A percentile compares a stretch with the other conserved stretches of the same genome.
Evolutionary conservation across 2,797 vertebrate species (phyloP).

Genomic region (Chaunax sp.): DNA sequence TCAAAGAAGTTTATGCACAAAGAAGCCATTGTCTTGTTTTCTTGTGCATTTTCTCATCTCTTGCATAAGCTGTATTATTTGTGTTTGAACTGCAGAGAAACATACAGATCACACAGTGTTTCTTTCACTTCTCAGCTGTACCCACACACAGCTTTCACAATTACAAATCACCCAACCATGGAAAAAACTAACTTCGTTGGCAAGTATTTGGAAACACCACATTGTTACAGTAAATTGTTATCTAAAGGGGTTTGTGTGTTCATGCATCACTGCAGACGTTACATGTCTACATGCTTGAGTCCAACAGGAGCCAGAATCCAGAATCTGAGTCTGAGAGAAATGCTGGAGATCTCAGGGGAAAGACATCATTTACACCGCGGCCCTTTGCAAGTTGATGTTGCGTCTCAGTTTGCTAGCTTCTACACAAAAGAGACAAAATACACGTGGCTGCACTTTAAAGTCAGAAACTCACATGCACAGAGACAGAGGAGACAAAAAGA

Average conservation of each 20-base stretch:
- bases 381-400: background rate
- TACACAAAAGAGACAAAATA: too few species aligned
- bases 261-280: conserved; percentile 4
- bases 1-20: background rate
- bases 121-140: background rate
- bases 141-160: background rate
- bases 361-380: conserved; percentile 49
- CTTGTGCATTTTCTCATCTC: background rate
- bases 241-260: background rate
- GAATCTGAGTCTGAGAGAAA: conserved; percentile 23
- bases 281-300: conserved; percentile 11
- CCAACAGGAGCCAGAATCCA: conserved; percentile 14
- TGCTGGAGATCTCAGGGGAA: conserved; percentile 22
- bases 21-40: background rate
- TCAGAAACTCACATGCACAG: too few species aligned
- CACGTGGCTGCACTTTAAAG: too few species aligned
- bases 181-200: background rate
- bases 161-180: background rate
- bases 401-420: too few species aligned
- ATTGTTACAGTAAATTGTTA: background rate
- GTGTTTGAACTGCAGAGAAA: background rate
- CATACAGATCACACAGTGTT: too few species aligned
- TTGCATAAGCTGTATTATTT: background rate
- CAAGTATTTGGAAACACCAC: background rate
- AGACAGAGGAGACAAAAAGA: too few species aligned